Percentiles rank a stretch among this genome's conserved stretches.
Conservation (phyloP, 23 tunicate species). For the Halocynthia aurantium region DNA sequence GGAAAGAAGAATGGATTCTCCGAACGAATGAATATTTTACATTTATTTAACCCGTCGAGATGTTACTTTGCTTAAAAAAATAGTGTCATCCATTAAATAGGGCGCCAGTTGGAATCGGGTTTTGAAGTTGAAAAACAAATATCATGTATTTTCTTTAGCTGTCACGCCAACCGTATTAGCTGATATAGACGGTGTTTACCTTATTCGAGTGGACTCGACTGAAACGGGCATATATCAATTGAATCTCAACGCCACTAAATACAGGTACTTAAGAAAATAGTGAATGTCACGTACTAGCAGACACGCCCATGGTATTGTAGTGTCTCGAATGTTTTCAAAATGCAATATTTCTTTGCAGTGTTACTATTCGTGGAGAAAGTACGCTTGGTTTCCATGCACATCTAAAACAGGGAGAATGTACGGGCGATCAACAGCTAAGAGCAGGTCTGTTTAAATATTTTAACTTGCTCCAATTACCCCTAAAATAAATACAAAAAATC, state of each 20-base stretch:
- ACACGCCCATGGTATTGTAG: too few species aligned
- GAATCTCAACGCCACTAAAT: not conserved
- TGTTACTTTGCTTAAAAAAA: not conserved
- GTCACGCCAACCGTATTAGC: too few species aligned
- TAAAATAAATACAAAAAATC: too few species aligned
- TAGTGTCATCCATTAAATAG: too few species aligned
- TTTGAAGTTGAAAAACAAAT: not conserved
- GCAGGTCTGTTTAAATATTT: conserved; percentile 28
- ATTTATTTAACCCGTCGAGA: not conserved
- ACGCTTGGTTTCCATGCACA: conserved; percentile 43
- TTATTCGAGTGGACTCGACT: too few species aligned
- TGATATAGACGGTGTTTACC: too few species aligned
- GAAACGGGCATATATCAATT: too few species aligned
- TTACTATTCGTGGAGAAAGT: conserved; percentile 34
- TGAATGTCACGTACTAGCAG: too few species aligned
- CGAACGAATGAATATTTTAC: too few species aligned
- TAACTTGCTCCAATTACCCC: too few species aligned
- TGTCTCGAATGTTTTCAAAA: not conserved
- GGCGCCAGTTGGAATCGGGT: too few species aligned
- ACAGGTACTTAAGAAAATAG: not conserved
- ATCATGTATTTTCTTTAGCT: not conserved
- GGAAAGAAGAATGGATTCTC: too few species aligned
- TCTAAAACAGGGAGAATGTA: conserved; percentile 31
- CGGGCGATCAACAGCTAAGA: conserved; percentile 19
- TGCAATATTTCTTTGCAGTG: conserved; percentile 11